Evolutionary conservation across 2,113 vertebrate genomes (phyloP), one percentile per base, ranked within the genome.

Genomic region (Fulmarus glacialis): DNA sequence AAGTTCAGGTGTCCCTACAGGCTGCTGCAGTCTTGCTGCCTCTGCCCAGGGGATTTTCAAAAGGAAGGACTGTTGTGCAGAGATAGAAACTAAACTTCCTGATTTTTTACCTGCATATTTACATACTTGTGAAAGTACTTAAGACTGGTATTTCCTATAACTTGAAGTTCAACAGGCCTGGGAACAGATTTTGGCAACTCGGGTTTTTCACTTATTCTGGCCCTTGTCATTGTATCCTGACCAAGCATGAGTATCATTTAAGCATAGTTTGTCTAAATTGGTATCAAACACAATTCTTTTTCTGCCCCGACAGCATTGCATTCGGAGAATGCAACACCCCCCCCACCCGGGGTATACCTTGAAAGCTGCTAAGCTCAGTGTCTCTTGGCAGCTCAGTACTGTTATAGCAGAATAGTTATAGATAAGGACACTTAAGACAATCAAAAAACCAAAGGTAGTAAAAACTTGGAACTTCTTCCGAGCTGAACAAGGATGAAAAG

Each of bases 261-360:
- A 72, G 40, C 24, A 45, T 0, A 50, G 36, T 70, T 55, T 58
- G 48, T 58, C 78, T 80, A 66, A 89, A 83, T 0, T 47, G 63
- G 91, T 62, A 92, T 77, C 58, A 93, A 92, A 82, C 32, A 64
- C 34, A 92, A 27, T 23, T 32, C 40, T 62, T 23, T 38, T 75
- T 67, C 67, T 62, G 50, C n/a, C 32, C 53, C 59, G 82, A 66
- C 34, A 88, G 66, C 45, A 83, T 9, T 1, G 2, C 24, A 62
- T 45, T 83, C 6, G 3, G 63, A 58, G 72, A 55, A 81, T 8
- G 50, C 27, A 64, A 34, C 3, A 27, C 15, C 8, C 14, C 17
- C 17, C 15, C 11, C 12, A 3, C 50, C 29, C 0, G 0, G 1
- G 34, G 18, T n/a, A 47, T 30, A 74, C 55, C 55, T 21, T n/a